phyloP scores from a whole-genome alignment of 2,888 invertebrate genomes.

The Microctonus hyperodae region DNA sequence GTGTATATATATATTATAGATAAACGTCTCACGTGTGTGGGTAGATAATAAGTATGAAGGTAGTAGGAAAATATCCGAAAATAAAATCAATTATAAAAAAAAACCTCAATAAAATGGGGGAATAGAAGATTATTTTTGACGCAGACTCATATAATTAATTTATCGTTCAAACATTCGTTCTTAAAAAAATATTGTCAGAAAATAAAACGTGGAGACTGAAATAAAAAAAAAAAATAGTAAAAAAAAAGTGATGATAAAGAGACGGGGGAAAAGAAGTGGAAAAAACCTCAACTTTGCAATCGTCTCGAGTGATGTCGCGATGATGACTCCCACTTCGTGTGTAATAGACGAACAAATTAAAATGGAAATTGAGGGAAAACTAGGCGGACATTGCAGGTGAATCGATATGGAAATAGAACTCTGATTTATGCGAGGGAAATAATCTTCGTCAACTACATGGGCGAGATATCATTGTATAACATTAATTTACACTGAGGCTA shows the following conservation, averaged over 20 bases:
- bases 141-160: not conserved
- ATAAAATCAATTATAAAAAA: not conserved
- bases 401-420: not conserved
- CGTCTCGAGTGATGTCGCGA: not conserved
- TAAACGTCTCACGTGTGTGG: not conserved
- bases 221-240: too few species aligned
- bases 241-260: not conserved
- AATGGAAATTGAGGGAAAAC: constrained; percentile 8
- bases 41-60: not conserved
- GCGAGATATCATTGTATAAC: not conserved
- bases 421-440: not conserved
- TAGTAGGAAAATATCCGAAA: not conserved
- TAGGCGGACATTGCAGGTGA: not conserved
- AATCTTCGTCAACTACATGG: not conserved
- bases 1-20: not conserved
- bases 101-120: too few species aligned
- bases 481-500: not conserved
- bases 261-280: not conserved
- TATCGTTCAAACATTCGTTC: too few species aligned
- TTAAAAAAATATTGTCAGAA: too few species aligned
- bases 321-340: not conserved
- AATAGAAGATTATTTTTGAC: too few species aligned
- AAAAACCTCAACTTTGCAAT: constrained; percentile 6
- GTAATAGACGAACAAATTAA: constrained; percentile 13
- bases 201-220: too few species aligned